Percentiles rank a stretch among this genome's conserved stretches.
Evolutionary conservation across 2,888 invertebrate species (phyloP).

Genomic region (Bruchidius siliquastri): DNA sequence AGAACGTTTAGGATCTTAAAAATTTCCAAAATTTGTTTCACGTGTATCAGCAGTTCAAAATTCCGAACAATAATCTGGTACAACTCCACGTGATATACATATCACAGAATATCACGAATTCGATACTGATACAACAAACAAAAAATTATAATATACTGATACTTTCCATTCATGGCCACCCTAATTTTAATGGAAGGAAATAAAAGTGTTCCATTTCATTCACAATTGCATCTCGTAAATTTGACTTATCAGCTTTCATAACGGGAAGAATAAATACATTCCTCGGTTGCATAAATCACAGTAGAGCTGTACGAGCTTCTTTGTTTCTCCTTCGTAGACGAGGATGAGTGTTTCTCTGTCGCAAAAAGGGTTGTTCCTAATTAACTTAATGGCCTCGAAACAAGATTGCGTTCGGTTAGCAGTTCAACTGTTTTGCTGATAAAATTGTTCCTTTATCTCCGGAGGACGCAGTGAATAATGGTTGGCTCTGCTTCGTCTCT

Average conservation of each 20-base stretch:
- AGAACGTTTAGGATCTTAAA: too few species aligned
- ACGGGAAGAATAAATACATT: conserved; percentile 31
- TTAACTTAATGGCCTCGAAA: conserved; percentile 51
- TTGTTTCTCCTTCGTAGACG: conserved; percentile 22
- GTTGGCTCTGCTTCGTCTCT: conserved; percentile 1
- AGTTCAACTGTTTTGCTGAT: conserved; percentile 47
- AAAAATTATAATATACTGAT: too few species aligned
- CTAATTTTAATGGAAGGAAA: too few species aligned
- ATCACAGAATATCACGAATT: too few species aligned
- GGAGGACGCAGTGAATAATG: conserved; percentile 21
- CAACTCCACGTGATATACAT: too few species aligned
- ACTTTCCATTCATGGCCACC: too few species aligned
- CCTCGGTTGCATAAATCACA: conserved; percentile 27
- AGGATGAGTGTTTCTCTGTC: conserved; percentile 26
- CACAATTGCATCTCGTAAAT: neutral
- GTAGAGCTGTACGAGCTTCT: conserved; percentile 20
- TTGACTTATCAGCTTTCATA: conserved; percentile 16
- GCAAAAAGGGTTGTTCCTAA: conserved; percentile 30
- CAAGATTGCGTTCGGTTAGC: conserved; percentile 50
- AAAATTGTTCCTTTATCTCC: conserved; percentile 47
- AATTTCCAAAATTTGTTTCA: too few species aligned
- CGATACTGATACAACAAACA: too few species aligned
- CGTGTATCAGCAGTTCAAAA: too few species aligned
- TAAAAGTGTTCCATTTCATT: neutral
- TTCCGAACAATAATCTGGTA: too few species aligned